These are phyloP conservation scores for Salvelinus alpinus DNA, from an alignment of 2,113 vertebrate genomes.

Conservation along the genomic window DNA sequence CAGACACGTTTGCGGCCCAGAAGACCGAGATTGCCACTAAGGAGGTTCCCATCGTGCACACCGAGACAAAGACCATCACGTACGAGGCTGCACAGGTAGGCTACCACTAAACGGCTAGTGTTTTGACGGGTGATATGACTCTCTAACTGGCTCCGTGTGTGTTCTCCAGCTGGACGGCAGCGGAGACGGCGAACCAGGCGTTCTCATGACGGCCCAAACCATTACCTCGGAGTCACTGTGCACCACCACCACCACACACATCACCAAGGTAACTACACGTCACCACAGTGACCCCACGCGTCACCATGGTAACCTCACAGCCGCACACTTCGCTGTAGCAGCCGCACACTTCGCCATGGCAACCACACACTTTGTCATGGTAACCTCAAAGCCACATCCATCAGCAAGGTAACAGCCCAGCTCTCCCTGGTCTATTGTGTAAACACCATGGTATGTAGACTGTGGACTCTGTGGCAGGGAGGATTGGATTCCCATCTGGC, in stretches of 20 bases:
- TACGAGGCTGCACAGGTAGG: conserved; percentile 86
- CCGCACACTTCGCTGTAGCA: background rate
- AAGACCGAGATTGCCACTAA: conserved; percentile 97
- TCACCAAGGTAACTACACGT: conserved; percentile 91
- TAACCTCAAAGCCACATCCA: background rate
- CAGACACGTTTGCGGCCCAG: conserved; percentile 90
- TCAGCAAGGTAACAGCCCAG: background rate
- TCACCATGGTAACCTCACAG: conserved; percentile 54
- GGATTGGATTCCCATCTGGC: background rate
- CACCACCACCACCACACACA: conserved; percentile 97
- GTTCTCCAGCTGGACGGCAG: conserved; percentile 82
- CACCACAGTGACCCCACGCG: background rate
- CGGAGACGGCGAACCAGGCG: conserved; percentile 81
- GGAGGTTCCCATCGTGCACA: conserved; percentile 99
- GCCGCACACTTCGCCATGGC: background rate
- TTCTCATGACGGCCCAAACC: conserved; percentile 93
- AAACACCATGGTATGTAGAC: background rate
- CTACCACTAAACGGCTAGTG: background rate
- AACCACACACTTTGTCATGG: conserved; percentile 3
- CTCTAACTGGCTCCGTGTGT: background rate
- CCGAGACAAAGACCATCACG: conserved; percentile 99
- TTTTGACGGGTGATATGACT: too few species aligned
- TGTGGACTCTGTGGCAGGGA: background rate
- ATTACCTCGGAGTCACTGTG: conserved; percentile 96
- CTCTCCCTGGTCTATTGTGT: background rate